Percentiles rank a stretch among this genome's conserved stretches.
Evolutionary conservation across 2,888 invertebrate species (phyloP).

Genomic region (Drosophila demipolita): DNA sequence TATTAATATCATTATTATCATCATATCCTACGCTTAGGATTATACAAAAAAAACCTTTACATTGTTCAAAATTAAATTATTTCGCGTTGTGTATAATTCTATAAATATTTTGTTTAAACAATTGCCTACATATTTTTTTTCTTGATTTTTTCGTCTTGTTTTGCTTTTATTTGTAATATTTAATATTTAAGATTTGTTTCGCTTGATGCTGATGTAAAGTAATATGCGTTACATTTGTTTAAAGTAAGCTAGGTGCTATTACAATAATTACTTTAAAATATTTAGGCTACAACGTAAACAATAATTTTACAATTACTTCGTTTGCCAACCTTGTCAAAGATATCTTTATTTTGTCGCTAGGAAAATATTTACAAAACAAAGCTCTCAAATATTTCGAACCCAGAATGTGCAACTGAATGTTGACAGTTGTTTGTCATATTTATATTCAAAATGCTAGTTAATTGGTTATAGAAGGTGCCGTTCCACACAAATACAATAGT

Average conservation of each 20-base stretch:
- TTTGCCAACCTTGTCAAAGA: constrained; percentile 44
- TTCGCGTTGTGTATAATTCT: constrained; percentile 67
- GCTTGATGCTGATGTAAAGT: constrained; percentile 67
- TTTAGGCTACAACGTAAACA: constrained; percentile 73
- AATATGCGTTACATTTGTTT: constrained; percentile 71
- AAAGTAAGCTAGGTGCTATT: constrained; percentile 75
- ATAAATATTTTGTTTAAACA: constrained; percentile 67
- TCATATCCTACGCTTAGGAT: constrained; percentile 44
- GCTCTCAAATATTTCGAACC: constrained; percentile 39
- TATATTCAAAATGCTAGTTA: constrained; percentile 36
- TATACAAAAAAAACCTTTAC: constrained; percentile 60
- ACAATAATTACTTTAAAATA: constrained; percentile 57
- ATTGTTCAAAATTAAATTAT: constrained; percentile 60
- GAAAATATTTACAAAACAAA: constrained; percentile 74
- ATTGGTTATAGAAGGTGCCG: constrained; percentile 23
- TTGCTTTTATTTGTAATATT: constrained; percentile 14
- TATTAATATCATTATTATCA: constrained; percentile 47
- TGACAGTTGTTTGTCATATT: constrained; percentile 33
- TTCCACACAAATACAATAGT: constrained; percentile 12
- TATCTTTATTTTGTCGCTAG: constrained; percentile 65
- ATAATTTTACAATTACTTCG: constrained; percentile 40
- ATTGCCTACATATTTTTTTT: constrained; percentile 61
- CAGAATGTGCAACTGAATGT: constrained; percentile 53
- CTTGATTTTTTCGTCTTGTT: constrained; percentile 26
- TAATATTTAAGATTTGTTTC: constrained; percentile 60